Evolutionary conservation across 2,113 vertebrate genomes (phyloP).

Genomic region (Cyrtonyx montezumae): DNA sequence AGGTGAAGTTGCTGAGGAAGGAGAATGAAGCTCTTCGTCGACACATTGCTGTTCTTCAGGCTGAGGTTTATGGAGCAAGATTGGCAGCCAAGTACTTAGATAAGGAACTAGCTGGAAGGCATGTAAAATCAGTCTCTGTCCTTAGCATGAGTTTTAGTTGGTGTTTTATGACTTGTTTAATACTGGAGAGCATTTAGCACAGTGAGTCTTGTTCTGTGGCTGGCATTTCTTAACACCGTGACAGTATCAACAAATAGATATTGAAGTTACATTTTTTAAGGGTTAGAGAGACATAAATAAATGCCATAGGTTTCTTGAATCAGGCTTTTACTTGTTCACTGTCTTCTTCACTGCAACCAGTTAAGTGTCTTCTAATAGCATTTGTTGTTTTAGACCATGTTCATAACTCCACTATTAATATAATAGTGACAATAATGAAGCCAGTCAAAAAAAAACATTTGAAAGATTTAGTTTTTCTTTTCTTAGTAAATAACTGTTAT

Average conservation of each 20-base stretch:
- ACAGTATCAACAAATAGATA: neutral
- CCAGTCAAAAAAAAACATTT: neutral
- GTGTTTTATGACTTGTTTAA: neutral
- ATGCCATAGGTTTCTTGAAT: neutral
- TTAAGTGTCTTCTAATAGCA: neutral
- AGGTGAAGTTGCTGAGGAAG: constrained; percentile 89
- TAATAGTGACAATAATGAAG: neutral
- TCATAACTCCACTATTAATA: neutral
- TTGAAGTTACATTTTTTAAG: neutral
- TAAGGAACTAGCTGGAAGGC: constrained; percentile 98
- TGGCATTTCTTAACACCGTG: neutral
- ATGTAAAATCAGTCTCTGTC: neutral
- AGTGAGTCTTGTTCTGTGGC: neutral
- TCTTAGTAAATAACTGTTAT: neutral
- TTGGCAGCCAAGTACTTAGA: constrained; percentile 97
- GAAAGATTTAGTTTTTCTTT: neutral
- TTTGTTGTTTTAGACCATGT: neutral
- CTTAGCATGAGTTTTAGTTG: neutral
- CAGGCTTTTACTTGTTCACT: neutral
- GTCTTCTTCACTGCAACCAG: neutral
- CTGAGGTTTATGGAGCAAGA: constrained; percentile 97
- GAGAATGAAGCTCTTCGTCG: constrained; percentile 97
- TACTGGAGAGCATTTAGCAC: too few species aligned
- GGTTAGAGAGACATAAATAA: neutral
- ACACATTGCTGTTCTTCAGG: constrained; percentile 97